These are phyloP conservation scores for Brachirus orientalis DNA, from an alignment of 2,113 vertebrate species.

Conservation along the genomic window DNA sequence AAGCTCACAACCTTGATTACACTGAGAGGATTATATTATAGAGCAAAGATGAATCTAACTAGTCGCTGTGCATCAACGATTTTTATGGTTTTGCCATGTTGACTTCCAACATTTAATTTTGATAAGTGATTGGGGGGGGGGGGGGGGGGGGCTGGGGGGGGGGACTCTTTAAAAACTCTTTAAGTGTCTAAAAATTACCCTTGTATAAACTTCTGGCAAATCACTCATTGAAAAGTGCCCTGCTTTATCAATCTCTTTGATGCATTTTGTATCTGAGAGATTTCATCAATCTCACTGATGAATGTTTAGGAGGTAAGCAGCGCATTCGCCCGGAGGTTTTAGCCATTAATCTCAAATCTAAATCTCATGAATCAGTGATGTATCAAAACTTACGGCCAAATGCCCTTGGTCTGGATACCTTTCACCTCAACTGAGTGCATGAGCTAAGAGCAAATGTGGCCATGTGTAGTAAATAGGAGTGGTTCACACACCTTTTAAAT, in stretches of 20 bases:
- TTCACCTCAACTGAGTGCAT: conserved; percentile 5
- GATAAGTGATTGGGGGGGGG: too few relatives aligned
- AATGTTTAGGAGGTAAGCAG: conserved; percentile 10
- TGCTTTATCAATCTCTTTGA: conserved; percentile 46
- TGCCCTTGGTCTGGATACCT: background rate
- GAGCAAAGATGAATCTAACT: conserved; percentile 6
- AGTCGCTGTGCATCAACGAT: background rate
- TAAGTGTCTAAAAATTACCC: conserved; percentile 9
- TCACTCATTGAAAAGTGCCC: conserved; percentile 45
- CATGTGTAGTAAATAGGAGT: background rate
- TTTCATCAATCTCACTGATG: conserved; percentile 54
- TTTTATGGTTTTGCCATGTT: background rate
- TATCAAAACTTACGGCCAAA: conserved; percentile 16
- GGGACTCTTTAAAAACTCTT: background rate
- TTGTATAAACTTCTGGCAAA: background rate
- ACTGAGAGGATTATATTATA: conserved; percentile 59
- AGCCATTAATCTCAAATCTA: conserved; percentile 48
- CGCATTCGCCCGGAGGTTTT: conserved; percentile 10
- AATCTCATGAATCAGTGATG: conserved; percentile 33
- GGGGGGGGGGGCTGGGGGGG: too few relatives aligned
- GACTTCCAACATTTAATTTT: background rate
- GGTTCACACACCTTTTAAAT: conserved; percentile 12
- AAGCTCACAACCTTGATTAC: conserved; percentile 69
- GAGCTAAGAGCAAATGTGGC: conserved; percentile 4
- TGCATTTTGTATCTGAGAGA: conserved; percentile 34